phyloP scores from a whole-genome alignment of 2,113 vertebrate genomes.

The Cyrtonyx montezumae region DNA sequence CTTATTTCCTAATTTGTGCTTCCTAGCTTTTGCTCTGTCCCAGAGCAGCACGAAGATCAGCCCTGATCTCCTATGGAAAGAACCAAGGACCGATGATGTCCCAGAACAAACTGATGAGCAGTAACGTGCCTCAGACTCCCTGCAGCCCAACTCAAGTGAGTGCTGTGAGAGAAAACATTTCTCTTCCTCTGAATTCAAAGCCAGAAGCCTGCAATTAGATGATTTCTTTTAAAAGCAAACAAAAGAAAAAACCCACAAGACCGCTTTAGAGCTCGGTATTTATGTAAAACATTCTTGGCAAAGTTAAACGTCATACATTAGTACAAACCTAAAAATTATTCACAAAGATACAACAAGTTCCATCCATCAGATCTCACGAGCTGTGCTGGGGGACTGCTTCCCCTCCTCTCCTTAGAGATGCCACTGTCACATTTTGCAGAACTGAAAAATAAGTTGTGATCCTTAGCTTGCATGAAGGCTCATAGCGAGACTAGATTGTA shows the following conservation, averaged over 20 bases:
- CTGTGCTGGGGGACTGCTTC: not conserved
- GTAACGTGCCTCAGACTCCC: not conserved
- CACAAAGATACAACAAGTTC: constrained; percentile 54
- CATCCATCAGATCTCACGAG: not conserved
- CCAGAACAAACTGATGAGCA: not conserved
- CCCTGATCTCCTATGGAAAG: not conserved
- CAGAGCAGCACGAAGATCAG: not conserved
- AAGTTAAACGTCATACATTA: constrained; percentile 72
- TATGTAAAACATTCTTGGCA: constrained; percentile 76
- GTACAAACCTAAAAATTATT: constrained; percentile 74
- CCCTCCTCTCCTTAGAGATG: constrained; percentile 51
- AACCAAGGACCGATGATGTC: not conserved
- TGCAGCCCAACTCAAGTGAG: not conserved
- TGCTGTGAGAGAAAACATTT: not conserved
- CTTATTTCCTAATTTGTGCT: not conserved
- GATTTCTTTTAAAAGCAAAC: not conserved
- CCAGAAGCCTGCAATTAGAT: not conserved
- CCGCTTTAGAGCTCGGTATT: constrained; percentile 14
- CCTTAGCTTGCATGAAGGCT: not conserved
- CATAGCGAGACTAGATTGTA: not conserved
- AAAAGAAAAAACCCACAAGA: not conserved
- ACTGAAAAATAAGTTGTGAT: not conserved
- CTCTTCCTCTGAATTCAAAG: not conserved
- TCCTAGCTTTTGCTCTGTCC: not conserved
- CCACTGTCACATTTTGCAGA: constrained; percentile 53